Evolutionary conservation across 2,797 vertebrate species (phyloP), one percentile per base, ranked within the genome.

Genomic region (Mallotus villosus): DNA sequence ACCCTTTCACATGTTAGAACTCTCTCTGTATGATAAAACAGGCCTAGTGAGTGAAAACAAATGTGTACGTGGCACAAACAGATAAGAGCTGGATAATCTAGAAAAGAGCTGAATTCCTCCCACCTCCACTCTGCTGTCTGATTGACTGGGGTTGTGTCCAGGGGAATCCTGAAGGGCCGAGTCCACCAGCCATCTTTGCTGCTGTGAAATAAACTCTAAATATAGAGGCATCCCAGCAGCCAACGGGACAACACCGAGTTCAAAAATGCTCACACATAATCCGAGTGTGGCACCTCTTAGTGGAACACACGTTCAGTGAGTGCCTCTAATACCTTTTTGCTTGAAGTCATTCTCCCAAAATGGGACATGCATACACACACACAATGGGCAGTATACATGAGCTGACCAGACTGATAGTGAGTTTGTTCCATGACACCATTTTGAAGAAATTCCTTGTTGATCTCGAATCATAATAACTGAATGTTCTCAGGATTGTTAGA

Each of bases 191-290:
- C 82, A 71, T 82, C 68, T 77, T 60, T 71, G 69, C 72, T 69
- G 60, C 63, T 58, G 68, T 80, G 72, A 80, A 83, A 82, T 75
- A 79, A 46, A 8, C 19, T 67, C 68, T 84, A 84, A 80, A 81
- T 80, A 87, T 86, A 84, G 83, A 65, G 71, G 71, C 34, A 55
- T 78, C 34, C 74, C 71, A 57, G 64, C 53, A 62, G 70, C 73
- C 60, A 75, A 5, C 53, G 61, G 63, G 77, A 72, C 68, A 73
- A 74, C 77, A 71, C 49, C 27, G 51, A 74, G 70, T 70, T 83
- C 21, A 86, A 60, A 77, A 76, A 75, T 84, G 78, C 81, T 80
- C 49, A 34, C 75, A 82, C 73, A 70, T 85, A 86, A 89, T 88
- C 80, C 75, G 63, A 51, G 65, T 73, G 64, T 73, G 68, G 67